Percentiles rank a stretch among this genome's conserved stretches.
Conservation (phyloP, 2,113 vertebrate species). For the Lathamus discolor region DNA sequence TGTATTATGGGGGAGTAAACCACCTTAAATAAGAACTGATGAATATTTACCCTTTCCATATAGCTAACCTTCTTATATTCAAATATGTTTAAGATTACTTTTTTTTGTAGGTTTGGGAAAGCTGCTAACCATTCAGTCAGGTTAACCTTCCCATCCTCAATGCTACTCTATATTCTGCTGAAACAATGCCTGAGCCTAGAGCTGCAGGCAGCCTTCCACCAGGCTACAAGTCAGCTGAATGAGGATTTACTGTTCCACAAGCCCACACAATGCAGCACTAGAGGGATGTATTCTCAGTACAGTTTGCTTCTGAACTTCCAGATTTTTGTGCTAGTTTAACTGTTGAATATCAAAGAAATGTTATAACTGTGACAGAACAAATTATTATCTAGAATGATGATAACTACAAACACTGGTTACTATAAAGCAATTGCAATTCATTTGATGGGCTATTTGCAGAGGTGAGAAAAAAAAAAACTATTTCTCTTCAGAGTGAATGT, state of each 20-base stretch:
- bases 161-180: background rate
- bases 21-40: background rate
- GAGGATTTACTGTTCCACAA: background rate
- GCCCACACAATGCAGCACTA: background rate
- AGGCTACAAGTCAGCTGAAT: background rate
- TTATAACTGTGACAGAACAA: background rate
- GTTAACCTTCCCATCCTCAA: background rate
- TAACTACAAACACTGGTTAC: background rate
- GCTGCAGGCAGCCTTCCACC: background rate
- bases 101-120: background rate
- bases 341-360: background rate
- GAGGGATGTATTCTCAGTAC: background rate
- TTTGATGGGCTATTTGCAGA: conserved; percentile 32
- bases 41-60: background rate
- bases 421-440: background rate
- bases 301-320: fast-evolving
- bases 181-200: background rate
- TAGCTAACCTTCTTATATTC: background rate
- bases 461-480: background rate
- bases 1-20: background rate
- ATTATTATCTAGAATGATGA: background rate
- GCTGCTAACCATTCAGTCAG: background rate
- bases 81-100: background rate
- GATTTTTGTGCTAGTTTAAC: background rate
- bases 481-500: conserved; percentile 35